These are phyloP conservation scores for Australoheros facetus DNA, from an alignment of 2,797 vertebrate species.

Conservation along the genomic window DNA sequence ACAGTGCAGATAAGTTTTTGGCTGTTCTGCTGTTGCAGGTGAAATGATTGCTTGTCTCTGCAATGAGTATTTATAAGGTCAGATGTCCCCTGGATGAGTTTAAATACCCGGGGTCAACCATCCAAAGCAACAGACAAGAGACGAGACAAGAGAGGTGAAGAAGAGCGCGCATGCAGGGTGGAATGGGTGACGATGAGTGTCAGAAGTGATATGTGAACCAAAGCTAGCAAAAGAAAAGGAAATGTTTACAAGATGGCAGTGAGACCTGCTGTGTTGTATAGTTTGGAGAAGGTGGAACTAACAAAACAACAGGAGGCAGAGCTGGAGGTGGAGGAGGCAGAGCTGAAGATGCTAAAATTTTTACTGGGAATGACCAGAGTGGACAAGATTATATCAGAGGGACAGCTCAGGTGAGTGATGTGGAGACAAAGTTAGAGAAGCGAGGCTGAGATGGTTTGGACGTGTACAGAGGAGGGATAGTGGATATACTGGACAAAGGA, in stretches of 20 bases:
- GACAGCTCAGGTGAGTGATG: too few relatives aligned
- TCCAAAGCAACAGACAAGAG: background rate
- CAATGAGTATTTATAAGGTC: conserved; percentile 61
- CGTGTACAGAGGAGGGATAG: too few relatives aligned
- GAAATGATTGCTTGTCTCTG: conserved; percentile 37
- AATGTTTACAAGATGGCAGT: background rate
- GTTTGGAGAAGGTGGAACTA: too few relatives aligned
- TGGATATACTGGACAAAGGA: too few relatives aligned
- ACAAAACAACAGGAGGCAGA: too few relatives aligned
- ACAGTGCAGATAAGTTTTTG: too few relatives aligned
- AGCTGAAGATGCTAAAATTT: too few relatives aligned
- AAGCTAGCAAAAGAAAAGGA: background rate
- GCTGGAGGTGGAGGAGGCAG: too few relatives aligned
- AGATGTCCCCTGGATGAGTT: conserved; percentile 28
- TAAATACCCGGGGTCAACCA: background rate
- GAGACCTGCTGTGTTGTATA: background rate
- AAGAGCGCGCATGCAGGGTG: background rate
- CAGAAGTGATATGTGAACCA: background rate
- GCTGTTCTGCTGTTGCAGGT: background rate
- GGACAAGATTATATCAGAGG: too few relatives aligned
- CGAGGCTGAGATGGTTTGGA: too few relatives aligned
- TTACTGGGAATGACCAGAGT: too few relatives aligned
- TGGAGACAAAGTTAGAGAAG: too few relatives aligned
- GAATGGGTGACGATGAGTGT: background rate
- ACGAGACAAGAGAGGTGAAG: background rate